These are phyloP conservation scores for Bos javanicus DNA, from an alignment of 2,113 vertebrate genomes.

Conservation along the genomic window DNA sequence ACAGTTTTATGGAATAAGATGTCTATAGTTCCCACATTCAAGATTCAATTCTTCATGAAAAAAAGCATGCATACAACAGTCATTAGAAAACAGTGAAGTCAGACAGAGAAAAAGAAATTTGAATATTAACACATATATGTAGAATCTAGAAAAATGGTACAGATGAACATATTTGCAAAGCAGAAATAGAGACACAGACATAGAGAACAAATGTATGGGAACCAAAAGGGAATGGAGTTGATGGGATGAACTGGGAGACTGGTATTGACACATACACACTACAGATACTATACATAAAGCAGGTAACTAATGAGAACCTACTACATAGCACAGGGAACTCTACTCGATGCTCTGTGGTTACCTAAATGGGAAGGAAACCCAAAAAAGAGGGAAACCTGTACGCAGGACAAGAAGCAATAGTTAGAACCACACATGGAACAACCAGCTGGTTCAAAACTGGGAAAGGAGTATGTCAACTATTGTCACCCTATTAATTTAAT, in stretches of 20 bases:
- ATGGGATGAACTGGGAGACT: neutral
- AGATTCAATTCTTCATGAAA: neutral
- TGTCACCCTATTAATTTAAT: neutral
- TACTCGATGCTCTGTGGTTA: neutral
- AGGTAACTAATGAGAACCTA: neutral
- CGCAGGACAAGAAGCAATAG: neutral
- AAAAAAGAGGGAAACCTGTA: neutral
- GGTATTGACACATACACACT: neutral
- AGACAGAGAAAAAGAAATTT: neutral
- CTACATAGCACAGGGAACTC: neutral
- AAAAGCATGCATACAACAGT: neutral
- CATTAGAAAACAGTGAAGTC: neutral
- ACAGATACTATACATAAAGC: neutral
- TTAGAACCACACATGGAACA: neutral
- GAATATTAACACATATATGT: neutral
- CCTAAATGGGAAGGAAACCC: neutral
- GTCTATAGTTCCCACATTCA: neutral
- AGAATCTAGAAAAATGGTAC: neutral
- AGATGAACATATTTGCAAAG: neutral
- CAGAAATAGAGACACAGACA: neutral
- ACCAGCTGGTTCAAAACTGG: neutral
- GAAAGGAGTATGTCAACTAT: neutral
- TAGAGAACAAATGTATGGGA: neutral
- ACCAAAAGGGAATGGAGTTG: neutral
- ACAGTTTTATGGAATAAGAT: neutral